A percentile compares a stretch with the other conserved stretches of the same genome.
Conservation (phyloP, 2,797 vertebrate genomes). For the Phyllotis vaccarum region DNA sequence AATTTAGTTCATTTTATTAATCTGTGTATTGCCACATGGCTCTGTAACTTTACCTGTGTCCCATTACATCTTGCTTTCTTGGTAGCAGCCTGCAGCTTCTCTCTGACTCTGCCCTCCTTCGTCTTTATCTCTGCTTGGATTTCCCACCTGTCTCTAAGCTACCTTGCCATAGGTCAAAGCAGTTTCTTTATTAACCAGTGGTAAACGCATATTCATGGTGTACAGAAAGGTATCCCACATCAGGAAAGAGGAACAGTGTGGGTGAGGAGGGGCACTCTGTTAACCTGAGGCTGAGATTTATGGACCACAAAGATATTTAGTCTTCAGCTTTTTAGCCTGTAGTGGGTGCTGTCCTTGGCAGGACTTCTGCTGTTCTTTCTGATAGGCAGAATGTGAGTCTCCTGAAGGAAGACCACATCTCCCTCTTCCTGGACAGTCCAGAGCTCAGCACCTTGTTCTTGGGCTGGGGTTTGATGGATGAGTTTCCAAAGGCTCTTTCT, state of each 20-base stretch:
- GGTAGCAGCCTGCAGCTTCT: too few species aligned
- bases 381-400: background rate
- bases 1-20: too few species aligned
- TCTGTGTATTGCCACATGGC: too few species aligned
- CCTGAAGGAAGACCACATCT: background rate
- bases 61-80: too few species aligned
- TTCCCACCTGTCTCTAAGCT: too few species aligned
- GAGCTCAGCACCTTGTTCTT: background rate
- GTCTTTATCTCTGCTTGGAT: too few species aligned
- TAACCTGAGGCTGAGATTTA: background rate
- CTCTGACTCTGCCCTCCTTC: too few species aligned
- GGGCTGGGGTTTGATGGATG: constrained; percentile 41
- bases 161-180: too few species aligned
- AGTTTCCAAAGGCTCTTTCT: constrained; percentile 21
- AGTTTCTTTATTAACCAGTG: too few species aligned
- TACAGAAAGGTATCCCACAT: background rate
- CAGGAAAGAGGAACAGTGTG: background rate
- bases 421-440: background rate
- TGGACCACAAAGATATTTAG: background rate
- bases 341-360: background rate
- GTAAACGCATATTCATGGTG: too few species aligned
- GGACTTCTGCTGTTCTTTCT: background rate
- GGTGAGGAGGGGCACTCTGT: rapidly evolving
- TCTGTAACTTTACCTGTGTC: too few species aligned
- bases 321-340: background rate